phyloP scores from a whole-genome alignment of 2,113 vertebrate species.

The Hemiprocne comata region DNA sequence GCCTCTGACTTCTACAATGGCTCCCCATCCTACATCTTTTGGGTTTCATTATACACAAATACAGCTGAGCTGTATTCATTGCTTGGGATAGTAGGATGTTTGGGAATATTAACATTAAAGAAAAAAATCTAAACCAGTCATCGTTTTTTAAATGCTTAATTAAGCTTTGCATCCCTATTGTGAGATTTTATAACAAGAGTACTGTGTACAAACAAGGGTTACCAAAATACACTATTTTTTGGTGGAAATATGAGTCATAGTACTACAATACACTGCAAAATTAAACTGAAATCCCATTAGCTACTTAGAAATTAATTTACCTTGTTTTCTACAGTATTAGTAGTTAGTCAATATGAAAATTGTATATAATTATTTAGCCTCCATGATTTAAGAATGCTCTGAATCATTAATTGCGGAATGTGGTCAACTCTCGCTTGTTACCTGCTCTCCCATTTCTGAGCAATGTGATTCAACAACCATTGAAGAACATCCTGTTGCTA shows the following conservation, averaged over 20 bases:
- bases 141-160: background rate
- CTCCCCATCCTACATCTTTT: background rate
- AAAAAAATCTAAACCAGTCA: background rate
- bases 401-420: background rate
- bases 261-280: background rate
- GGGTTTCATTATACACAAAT: background rate
- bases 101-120: background rate
- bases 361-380: background rate
- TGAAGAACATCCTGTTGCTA: background rate
- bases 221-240: background rate
- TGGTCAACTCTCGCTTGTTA: background rate
- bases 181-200: background rate
- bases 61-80: background rate
- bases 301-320: background rate
- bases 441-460: background rate
- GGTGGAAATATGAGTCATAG: background rate
- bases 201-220: background rate
- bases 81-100: background rate
- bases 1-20: background rate
- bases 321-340: background rate
- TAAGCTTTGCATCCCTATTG: background rate
- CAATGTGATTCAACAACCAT: background rate
- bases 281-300: background rate
- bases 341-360: background rate
- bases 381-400: background rate